A percentile compares a stretch with the other conserved stretches of the same genome.
phyloP scores from a whole-genome alignment of 1,140 invertebrate species.

The Elymnias hypermnestra region DNA sequence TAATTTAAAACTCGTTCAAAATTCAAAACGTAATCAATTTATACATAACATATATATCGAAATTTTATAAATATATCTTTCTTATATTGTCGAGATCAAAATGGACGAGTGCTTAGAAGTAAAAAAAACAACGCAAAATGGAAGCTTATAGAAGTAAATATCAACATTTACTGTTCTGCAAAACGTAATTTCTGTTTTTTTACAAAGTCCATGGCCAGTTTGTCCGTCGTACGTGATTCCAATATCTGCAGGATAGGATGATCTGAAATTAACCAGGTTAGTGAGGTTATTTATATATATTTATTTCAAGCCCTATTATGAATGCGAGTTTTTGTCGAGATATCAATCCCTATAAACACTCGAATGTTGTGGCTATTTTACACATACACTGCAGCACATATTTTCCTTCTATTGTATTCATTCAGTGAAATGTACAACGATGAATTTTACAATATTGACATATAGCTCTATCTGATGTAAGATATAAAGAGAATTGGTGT shows the following conservation, averaged over 20 bases:
- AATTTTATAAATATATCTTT: constrained; percentile 42
- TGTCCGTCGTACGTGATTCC: constrained; percentile 88
- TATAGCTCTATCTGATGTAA: no score
- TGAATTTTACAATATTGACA: no score
- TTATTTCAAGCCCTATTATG: no score
- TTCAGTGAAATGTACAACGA: no score
- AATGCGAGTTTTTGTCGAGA: no score
- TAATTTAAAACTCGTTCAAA: constrained; percentile 24
- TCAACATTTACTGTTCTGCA: constrained; percentile 61
- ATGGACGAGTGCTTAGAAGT: constrained; percentile 62
- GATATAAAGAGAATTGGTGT: no score
- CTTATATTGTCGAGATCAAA: constrained; percentile 65
- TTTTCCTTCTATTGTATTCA: no score
- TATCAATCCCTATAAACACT: no score
- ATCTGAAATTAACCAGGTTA: no score
- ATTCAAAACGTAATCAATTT: constrained; percentile 26
- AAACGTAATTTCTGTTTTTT: constrained; percentile 87
- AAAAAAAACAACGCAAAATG: constrained; percentile 26
- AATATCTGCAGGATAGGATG: constrained; percentile 91
- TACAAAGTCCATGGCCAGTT: constrained; percentile 91
- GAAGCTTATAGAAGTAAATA: constrained; percentile 16
- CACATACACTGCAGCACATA: no score
- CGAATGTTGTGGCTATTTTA: no score
- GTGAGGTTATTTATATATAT: no score
- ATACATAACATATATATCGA: constrained; percentile 27